These are phyloP conservation scores for Petrocephalus schoutedeni DNA, from an alignment of 2,797 vertebrate species.

Conservation along the genomic window DNA sequence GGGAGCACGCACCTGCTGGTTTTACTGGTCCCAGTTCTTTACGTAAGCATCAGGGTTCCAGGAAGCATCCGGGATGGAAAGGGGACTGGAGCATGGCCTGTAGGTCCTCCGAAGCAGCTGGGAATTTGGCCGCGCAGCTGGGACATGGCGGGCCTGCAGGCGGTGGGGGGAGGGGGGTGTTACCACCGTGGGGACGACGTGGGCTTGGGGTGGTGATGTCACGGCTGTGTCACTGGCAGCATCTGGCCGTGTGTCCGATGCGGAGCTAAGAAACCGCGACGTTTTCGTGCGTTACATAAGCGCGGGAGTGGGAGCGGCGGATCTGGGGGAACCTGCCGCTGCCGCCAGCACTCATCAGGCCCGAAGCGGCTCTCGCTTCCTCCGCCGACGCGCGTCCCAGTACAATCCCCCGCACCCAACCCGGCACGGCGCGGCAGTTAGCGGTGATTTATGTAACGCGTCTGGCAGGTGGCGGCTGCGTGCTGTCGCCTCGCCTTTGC, in stretches of 20 bases:
- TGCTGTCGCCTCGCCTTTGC: not conserved
- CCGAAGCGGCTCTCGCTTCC: constrained; percentile 49
- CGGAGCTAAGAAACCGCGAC: not conserved
- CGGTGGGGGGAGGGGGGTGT: not conserved
- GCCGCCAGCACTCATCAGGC: constrained; percentile 41
- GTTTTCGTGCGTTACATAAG: constrained; percentile 50
- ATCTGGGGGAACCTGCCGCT: constrained; percentile 50
- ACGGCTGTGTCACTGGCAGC: not conserved
- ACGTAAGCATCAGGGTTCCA: not conserved
- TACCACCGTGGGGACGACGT: too few relatives aligned
- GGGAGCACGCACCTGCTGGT: not conserved
- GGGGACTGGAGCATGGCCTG: not conserved
- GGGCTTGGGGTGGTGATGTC: not conserved
- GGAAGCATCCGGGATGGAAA: not conserved
- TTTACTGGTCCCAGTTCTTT: not conserved
- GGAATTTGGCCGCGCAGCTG: not conserved
- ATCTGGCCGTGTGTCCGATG: not conserved
- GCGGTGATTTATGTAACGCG: constrained; percentile 21
- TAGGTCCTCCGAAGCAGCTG: not conserved
- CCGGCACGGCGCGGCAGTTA: not conserved
- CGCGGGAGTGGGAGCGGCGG: constrained; percentile 54
- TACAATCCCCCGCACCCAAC: not conserved
- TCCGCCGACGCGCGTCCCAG: not conserved
- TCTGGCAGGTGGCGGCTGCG: constrained; percentile 17
- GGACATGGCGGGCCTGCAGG: too few relatives aligned